Evolutionary conservation across 2,888 invertebrate species (phyloP), one percentile per base, ranked within the genome.

Genomic region (Neoaliturus tenellus): DNA sequence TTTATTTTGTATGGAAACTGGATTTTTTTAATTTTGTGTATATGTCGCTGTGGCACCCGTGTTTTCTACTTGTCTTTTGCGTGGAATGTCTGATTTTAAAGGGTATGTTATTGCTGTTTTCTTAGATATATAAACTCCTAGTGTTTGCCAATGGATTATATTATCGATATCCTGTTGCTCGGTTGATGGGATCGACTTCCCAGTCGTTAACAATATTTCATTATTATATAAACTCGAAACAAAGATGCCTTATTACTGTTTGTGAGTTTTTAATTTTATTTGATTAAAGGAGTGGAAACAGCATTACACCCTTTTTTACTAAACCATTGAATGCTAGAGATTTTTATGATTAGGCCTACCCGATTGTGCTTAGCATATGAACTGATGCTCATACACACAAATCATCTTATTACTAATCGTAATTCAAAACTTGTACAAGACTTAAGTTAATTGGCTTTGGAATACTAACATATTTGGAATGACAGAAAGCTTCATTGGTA

Each of bases 171-270:
- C 84, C 85, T 85, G 85, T 85, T 85, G 83, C 85, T 82, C 85
- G 83, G 81, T 85, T 85, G 41, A 55, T 58, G 73, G 84, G 85
- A 84, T 82, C 83, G 51, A 81, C 69, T 85, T 85, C 84, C 85
- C 85, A 39, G 67, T 82, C 78, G 80, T 83, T 83, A 80, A 69
- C 85, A 85, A 83, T 85, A 80, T 85, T 85, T 84, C 75, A 85
- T 86, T 85, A 86, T 85, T 85, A 83, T 82, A 83, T 80, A 85
- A 83, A 86, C 84, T 86, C 80, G 84, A 85, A 86, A 86, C 86
- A 86, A 87, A 87, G 87, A 85, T 87, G 87, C 87, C 87, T 87
- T 87, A 87, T 86, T 86, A 87, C 85, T 86, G 86, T 86, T 86
- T 86, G 87, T 85, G 85, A 85, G 81, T 83, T 85, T 58, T 75